Evolutionary conservation across 1,140 invertebrate species (phyloP), one percentile per base, ranked within the genome.

Genomic region (Drosophila repleta): DNA sequence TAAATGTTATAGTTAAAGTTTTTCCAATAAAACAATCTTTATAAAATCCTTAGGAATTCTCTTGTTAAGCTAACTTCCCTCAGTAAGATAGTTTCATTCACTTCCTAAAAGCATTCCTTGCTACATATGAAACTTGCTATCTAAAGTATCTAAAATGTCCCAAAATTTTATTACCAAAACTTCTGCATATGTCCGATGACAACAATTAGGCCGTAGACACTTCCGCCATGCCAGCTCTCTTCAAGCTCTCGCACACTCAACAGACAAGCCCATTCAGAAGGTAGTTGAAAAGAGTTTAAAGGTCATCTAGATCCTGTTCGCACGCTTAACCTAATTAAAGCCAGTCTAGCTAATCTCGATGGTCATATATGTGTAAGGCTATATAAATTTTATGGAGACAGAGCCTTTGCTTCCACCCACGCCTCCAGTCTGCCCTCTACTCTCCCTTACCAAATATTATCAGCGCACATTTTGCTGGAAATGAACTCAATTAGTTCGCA

Each of bases 401-500:
- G 6, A 15, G 7, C 0, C 37, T 11, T 1, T 11, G 1, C 37
- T 3, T 13, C 5, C 7, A 0, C 13, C 11, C 39, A 17, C 2
- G n/a, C 4, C 39, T 8, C 15, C 17, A 3, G 8, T 26, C n/a
- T 35, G 0, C 26, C 13, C 5, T 48, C 13, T 6, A 0, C 48
- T 13, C 24, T 15, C 21, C 1, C 3, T 21, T 13, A n/a, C 20
- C 20, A 46, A 46, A 46, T 46, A 15, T 8, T 7, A 1, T 48
- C 5, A 15, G 46, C 21, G 7, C 10, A 15, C 20, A 8, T 41
- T 24, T 41, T 15, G 35, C 32, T 39, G 15, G 18, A 45, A 55
- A 37, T 39, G 26, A 57, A 49, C 32, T 66, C 43, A 48, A 46
- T 57, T 55, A 64, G 39, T 21, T 43, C 18, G 43, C 43, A 37